Evolutionary conservation across 2,888 invertebrate species (phyloP), one percentile per base, ranked within the genome.

Genomic region (Zygothrica quintamaculata): DNA sequence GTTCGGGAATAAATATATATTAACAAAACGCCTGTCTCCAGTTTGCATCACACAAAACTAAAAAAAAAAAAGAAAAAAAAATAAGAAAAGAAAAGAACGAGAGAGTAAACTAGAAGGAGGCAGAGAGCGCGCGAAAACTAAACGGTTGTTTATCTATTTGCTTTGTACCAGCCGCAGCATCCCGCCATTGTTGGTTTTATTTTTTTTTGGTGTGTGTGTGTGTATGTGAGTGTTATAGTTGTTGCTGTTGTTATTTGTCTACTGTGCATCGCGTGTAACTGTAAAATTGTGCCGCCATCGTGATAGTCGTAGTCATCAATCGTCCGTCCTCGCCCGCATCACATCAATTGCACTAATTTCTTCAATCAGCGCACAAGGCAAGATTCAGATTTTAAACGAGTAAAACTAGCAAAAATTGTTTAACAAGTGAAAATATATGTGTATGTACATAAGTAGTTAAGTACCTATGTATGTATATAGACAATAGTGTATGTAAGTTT

Each of bases 311-410:
- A 56, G 65, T 46, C 46, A 51, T 44, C 65, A 65, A 46, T 43
- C 40, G 66, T 40, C 36, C 53, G 43, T 37, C 56, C 68, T 52
- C 57, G 62, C 51, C 62, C 68, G 65, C 70, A 69, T 65, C 75
- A 65, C 78, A 73, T 75, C 81, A 80, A 75, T 84, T 80, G 80
- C 76, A 84, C 85, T 84, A 81, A 81, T 81, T 81, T 85, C 82
- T 81, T 84, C 74, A 78, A 80, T 85, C 82, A 80, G 69, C 81
- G 59, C 73, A 77, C 84, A 81, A 80, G 84, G 84, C 79, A 73
- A 80, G 73, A 76, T 51, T 51, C 55, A 66, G 48, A 69, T 70
- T 70, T 76, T 73, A 55, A 82, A 65, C 78, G 62, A 84, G 80
- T 80, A 81, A 84, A 80, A 80, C 85, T 84, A 76, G 80, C 79